Evolutionary conservation across 1,140 invertebrate genomes (phyloP), one percentile per base, ranked within the genome.

Genomic region (Cheumatopsyche charites): DNA sequence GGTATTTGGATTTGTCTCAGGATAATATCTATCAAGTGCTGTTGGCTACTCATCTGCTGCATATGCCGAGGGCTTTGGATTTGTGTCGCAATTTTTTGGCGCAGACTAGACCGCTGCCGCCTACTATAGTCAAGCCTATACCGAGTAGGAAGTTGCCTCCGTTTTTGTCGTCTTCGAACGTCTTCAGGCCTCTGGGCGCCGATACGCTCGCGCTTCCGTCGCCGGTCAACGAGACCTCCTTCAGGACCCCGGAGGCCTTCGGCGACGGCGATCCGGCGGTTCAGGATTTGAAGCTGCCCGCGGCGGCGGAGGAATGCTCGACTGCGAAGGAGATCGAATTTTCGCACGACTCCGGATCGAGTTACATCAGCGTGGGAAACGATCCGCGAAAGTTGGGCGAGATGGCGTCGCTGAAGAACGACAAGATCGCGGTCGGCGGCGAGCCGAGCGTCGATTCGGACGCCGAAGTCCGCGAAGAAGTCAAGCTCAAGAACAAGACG

Each of bases 11-110:
- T 74, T 81, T 92, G 19, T 91, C 86, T 26, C 80, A 88, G 17
- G 87, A 88, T 25, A 92, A 92, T 79, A 90, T 92, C 61, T 92
- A 92, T 80, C 89, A 88, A 70, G 89, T 92, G 9, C 78, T 92
- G 1, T 78, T 92, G 62, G 90, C 90, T 1, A 91, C 90, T 4
- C 90, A 92, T 79, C 82, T 91, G 45, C 79, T 92, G 17, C 90
- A 92, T 77, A 92, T 92, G 90, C 90, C 91, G 0, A 81, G 89
- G 1, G 91, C 90, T 0, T 74, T 92, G 45, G 90, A 91, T 61
- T 84, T 92, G 69, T 92, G 91, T 78, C 80, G 83, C 12, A 76
- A 67, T 36, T 77, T 69, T 29, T 49, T 76, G 58, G 69, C 61
- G 21, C 68, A 61, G 23, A 62, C 67, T 1, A 29, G 65, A 17